These are phyloP conservation scores for Stenodema calcarata DNA, from an alignment of 2,888 invertebrate genomes.

Conservation along the genomic window DNA sequence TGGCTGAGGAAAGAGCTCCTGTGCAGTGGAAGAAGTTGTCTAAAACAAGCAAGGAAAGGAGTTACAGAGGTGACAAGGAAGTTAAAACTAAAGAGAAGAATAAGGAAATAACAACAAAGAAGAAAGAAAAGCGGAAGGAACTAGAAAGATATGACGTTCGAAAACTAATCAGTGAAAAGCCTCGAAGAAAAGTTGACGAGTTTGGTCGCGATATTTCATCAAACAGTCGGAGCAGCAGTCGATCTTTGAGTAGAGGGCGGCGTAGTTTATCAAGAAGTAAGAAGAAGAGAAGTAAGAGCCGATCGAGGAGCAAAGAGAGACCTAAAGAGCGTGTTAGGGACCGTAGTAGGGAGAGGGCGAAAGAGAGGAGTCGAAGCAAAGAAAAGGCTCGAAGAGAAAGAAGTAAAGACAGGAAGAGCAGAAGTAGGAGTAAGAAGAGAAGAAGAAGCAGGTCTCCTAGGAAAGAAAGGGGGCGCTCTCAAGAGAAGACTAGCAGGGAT, in stretches of 20 bases:
- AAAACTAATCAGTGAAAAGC: slow-evolving; percentile 75
- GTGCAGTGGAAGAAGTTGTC: slow-evolving; percentile 80
- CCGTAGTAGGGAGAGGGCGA: slow-evolving; percentile 60
- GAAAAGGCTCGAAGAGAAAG: slow-evolving; percentile 60
- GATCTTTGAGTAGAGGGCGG: slow-evolving; percentile 58
- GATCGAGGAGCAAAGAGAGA: slow-evolving; percentile 25
- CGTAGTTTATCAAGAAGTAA: slow-evolving; percentile 62
- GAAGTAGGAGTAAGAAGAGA: slow-evolving; percentile 49
- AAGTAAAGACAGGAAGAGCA: slow-evolving; percentile 40
- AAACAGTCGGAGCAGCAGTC: slow-evolving; percentile 57
- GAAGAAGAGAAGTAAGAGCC: slow-evolving; percentile 55
- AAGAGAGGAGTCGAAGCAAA: slow-evolving; percentile 59
- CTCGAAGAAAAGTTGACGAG: slow-evolving; percentile 72
- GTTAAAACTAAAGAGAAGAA: slow-evolving; percentile 61
- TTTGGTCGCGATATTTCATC: slow-evolving; percentile 74
- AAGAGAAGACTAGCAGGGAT: slow-evolving; percentile 25
- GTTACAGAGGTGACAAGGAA: slow-evolving; percentile 71
- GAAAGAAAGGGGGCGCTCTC: slow-evolving; percentile 35
- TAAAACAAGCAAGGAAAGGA: slow-evolving; percentile 76
- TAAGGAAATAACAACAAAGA: slow-evolving; percentile 61
- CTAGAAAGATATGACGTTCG: slow-evolving; percentile 84
- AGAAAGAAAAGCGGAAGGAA: slow-evolving; percentile 73
- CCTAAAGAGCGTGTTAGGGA: slow-evolving; percentile 54
- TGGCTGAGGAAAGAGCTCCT: slow-evolving; percentile 66
- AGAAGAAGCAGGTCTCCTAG: slow-evolving; percentile 47